Evolutionary conservation across 1,140 invertebrate species (phyloP), one percentile per base, ranked within the genome.

Genomic region (Drosophila persimilis): DNA sequence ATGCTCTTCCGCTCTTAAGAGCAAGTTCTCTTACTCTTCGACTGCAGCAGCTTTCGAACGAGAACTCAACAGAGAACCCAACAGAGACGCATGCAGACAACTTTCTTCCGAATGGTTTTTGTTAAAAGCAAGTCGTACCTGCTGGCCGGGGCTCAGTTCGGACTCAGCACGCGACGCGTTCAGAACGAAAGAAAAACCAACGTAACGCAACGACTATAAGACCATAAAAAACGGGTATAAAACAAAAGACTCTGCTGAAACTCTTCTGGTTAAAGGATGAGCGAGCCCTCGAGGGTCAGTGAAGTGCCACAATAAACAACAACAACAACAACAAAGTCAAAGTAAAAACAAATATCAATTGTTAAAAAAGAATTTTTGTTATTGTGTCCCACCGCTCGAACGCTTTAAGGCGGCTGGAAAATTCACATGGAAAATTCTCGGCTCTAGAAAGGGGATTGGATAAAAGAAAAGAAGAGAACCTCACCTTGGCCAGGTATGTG

Each of bases 51-150:
- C 76, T 71, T 75, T 75, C 61, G 60, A 74, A 76, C 77, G 51
- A 84, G 80, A 20, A 20, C 20, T 17, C 1, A 20, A 20, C 20
- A 20, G 20, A 20, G 20, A 20, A 20, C 2, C 1, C 20, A 20
- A 2, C 20, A 20, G 20, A 20, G 20, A 20, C 20, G 26, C 66
- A 57, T 67, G 76, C 63, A 80, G 69, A 73, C 77, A 77, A 85
- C 80, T 85, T 85, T 85, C 80, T 86, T 85, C 54, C 64, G 76
- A 62, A 52, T 57, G 67, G 73, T 88, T 86, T 67, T 86, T 88
- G 71, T 78, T 74, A 86, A 88, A 81, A 86, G 83, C 83, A 66
- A 78, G 65, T 50, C 65, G 61, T 41, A 60, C 47, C 24, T 61
- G 59, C 58, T 59, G 29, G 45, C 62, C 41, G 66, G 24, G 26